These are phyloP conservation scores for Myocastor coypus DNA, from an alignment of 2,113 vertebrate species.

Conservation along the genomic window DNA sequence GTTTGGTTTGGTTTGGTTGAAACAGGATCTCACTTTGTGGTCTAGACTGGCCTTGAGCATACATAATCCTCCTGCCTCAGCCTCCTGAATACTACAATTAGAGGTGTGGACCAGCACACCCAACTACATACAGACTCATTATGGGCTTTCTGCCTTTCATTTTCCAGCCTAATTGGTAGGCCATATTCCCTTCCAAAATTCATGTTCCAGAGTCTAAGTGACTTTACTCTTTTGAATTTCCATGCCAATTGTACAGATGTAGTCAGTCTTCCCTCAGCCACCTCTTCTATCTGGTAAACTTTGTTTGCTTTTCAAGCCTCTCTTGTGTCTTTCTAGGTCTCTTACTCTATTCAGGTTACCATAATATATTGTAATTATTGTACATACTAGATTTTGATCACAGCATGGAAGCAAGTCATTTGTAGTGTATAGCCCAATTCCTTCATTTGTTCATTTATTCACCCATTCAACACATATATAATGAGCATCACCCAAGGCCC, in stretches of 20 bases:
- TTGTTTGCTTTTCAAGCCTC: constrained; percentile 19
- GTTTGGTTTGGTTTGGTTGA: not conserved
- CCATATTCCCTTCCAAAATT: constrained; percentile 25
- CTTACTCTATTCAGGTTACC: not conserved
- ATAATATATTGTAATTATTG: not conserved
- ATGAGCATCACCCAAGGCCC: not conserved
- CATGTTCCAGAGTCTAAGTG: constrained; percentile 36
- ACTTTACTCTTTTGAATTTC: not conserved
- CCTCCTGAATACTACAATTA: not conserved
- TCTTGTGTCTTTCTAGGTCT: not conserved
- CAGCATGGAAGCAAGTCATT: not conserved
- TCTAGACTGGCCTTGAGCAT: not conserved
- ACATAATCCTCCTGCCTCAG: not conserved
- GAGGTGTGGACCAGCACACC: not conserved
- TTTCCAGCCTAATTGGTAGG: constrained; percentile 34
- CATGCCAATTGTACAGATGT: not conserved
- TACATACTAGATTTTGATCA: not conserved
- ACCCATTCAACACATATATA: not conserved
- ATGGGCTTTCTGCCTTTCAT: not conserved
- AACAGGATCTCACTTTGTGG: not conserved
- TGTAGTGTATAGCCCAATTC: not conserved
- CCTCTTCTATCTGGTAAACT: constrained; percentile 6
- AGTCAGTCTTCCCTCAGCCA: constrained; percentile 15
- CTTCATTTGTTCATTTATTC: not conserved
- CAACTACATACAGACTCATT: not conserved